phyloP scores from a whole-genome alignment of 2,113 vertebrate species.

The Boulengeromyrus knoepffleri region DNA sequence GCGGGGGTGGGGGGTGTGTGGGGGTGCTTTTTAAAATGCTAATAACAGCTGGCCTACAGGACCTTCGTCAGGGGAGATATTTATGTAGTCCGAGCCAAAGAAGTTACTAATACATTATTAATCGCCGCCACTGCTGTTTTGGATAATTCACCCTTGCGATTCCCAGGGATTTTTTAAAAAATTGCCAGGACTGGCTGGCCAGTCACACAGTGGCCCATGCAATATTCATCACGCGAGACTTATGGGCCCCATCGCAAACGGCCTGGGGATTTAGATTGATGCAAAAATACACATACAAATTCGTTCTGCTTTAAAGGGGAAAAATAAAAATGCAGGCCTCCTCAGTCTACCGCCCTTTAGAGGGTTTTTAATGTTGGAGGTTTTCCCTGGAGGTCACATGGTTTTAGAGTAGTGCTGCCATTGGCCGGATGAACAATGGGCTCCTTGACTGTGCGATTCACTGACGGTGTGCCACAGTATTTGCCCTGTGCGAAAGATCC shows the following conservation, averaged over 20 bases:
- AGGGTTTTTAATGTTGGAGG: neutral
- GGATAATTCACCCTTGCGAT: conserved; percentile 53
- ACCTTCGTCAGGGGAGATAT: conserved; percentile 46
- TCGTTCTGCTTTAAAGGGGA: conserved; percentile 34
- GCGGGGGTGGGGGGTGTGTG: conserved; percentile 15
- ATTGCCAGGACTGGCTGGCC: conserved; percentile 33
- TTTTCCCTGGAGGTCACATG: neutral
- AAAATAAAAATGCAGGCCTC: conserved; percentile 19
- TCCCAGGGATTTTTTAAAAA: conserved; percentile 51
- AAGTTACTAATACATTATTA: conserved; percentile 62
- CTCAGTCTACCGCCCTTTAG: neutral
- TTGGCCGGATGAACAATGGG: neutral
- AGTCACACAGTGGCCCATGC: conserved; percentile 47
- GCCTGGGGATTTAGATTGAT: conserved; percentile 44
- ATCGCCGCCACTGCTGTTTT: conserved; percentile 48
- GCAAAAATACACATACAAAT: conserved; percentile 40
- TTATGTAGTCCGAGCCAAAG: conserved; percentile 39
- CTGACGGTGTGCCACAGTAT: neutral
- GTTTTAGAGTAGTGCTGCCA: neutral
- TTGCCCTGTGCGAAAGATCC: neutral
- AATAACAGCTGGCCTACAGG: conserved; percentile 44
- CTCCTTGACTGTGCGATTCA: neutral
- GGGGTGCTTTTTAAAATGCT: conserved; percentile 43
- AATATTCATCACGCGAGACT: conserved; percentile 56
- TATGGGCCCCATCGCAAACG: conserved; percentile 37